These are phyloP conservation scores for Drosophila ustulata DNA, from an alignment of 2,888 invertebrate species.

Conservation along the genomic window DNA sequence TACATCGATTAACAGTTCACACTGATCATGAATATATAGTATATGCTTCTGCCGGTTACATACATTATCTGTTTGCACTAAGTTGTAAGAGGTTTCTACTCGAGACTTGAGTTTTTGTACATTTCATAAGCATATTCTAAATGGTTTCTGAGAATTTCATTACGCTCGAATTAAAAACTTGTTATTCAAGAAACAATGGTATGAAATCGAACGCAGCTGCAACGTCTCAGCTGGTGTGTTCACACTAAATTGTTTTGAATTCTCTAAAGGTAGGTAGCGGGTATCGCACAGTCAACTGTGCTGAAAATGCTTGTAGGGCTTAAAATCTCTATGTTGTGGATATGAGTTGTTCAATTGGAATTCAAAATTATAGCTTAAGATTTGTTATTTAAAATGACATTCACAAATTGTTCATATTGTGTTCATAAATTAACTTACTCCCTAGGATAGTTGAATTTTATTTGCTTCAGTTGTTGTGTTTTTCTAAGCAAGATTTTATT, in stretches of 20 bases:
- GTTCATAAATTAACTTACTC: too few species aligned
- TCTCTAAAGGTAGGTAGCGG: too few species aligned
- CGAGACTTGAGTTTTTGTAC: background rate
- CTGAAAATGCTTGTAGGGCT: too few species aligned
- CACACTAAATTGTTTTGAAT: background rate
- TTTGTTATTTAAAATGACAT: too few species aligned
- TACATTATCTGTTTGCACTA: background rate
- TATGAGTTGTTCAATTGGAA: too few species aligned
- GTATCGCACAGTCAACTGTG: too few species aligned
- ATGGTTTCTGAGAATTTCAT: constrained; percentile 2
- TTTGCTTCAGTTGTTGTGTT: too few species aligned
- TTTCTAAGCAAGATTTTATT: too few species aligned
- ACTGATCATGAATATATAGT: background rate
- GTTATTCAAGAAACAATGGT: background rate
- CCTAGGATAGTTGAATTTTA: too few species aligned
- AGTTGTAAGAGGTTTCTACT: background rate
- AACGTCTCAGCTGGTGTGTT: background rate
- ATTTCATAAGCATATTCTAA: background rate
- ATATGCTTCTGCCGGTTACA: background rate
- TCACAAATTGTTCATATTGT: too few species aligned
- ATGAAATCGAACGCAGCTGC: background rate
- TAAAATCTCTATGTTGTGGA: too few species aligned
- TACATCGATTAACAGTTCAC: background rate
- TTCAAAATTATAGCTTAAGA: too few species aligned
- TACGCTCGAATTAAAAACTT: constrained; percentile 1